These are phyloP conservation scores for Spodoptera litura DNA, from an alignment of 1,140 invertebrate species.

Conservation along the genomic window DNA sequence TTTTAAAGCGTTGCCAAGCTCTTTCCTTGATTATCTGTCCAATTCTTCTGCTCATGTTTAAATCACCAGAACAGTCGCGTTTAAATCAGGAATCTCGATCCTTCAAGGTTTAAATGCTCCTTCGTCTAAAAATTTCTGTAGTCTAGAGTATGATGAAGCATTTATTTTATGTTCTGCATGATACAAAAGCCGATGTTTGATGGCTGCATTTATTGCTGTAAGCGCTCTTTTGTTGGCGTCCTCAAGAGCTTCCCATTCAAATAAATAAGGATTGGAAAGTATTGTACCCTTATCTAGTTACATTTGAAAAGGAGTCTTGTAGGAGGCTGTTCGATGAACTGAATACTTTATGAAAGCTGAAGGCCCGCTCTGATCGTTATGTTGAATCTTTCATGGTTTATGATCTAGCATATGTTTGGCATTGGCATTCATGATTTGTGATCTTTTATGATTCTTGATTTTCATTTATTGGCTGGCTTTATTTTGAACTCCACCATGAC, in stretches of 20 bases:
- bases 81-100: background rate
- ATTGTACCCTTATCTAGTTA: background rate
- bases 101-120: background rate
- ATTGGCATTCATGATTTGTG: no score
- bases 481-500: no score
- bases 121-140: slow-evolving; percentile 6
- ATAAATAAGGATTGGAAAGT: background rate
- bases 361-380: no score
- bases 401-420: no score
- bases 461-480: no score
- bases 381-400: no score
- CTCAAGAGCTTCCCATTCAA: background rate
- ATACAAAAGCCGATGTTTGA: slow-evolving; percentile 4
- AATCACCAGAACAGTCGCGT: background rate
- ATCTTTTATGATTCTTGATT: no score
- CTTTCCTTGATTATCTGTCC: background rate
- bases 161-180: slow-evolving; percentile 18
- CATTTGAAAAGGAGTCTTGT: background rate
- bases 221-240: slow-evolving; percentile 1
- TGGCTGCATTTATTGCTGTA: slow-evolving; percentile 2
- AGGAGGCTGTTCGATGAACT: no score
- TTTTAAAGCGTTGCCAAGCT: slow-evolving; percentile 14
- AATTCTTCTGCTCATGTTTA: background rate
- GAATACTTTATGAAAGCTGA: no score
- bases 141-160: slow-evolving; percentile 14